Evolutionary conservation across 1,140 invertebrate genomes (phyloP), one percentile per base, ranked within the genome.

Genomic region (Bilobella aurantiaca): DNA sequence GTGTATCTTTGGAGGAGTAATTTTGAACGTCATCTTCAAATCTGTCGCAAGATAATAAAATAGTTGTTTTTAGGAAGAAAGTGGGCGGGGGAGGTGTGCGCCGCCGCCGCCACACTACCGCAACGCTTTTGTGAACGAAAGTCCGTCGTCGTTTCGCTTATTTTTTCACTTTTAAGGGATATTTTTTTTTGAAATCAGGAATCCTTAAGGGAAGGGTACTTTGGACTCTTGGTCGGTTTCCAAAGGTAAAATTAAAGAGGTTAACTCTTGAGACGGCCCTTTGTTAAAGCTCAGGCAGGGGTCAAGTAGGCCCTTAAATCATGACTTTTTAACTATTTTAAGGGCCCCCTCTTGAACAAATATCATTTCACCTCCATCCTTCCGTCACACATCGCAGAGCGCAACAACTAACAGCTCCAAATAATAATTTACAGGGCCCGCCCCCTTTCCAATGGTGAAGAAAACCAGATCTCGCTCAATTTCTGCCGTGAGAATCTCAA

Each of bases 241-340:
- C 34, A 58, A 63, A 66, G 69, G n/a, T n/a, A 66, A 71, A 71
- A 71, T 71, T 71, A 71, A 68, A 68, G 67, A 70, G 66, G 63
- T 70, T 67, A 62, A 71, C 66, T 71, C 68, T 66, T 60, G 64
- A 68, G 68, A 18, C 25, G 65, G 69, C 8, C n/a, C 67, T 68
- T 71, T 71, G 69, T 71, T 66, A 30, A 56, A 57, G 25, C 66
- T 29, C 69, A 71, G 69, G 60, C 47, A 66, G 69, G 64, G 69
- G 67, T 71, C 69, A 71, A 71, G 67, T 71, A 65, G 64, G 67
- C 61, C 69, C 69, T 71, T 71, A 71, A 71, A 71, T 71, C 69
- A 68, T 70, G 8, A 18, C 49, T 53, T 53, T 53, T 53, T 53
- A 53, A 42, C 49, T 53, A 14, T 23, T 23, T 53, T 23, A 14